Conservation (phyloP, 2,797 vertebrate species). For the Leptoclinus maculatus region DNA sequence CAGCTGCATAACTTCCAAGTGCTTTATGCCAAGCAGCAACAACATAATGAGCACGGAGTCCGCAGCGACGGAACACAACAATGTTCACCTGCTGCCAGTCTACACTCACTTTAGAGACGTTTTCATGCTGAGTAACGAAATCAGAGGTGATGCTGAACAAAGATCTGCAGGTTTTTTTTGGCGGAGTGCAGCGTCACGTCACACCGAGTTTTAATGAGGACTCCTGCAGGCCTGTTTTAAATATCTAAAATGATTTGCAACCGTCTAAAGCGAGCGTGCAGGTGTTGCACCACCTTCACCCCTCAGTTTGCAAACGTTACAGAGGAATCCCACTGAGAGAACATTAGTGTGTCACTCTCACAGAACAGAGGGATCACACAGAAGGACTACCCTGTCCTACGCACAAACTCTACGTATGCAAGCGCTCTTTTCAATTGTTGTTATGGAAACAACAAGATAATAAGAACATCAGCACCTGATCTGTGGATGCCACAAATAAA, state of each 20-base stretch:
- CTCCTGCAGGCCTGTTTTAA: constrained; percentile 38
- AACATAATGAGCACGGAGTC: constrained; percentile 39
- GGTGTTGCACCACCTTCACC: constrained; percentile 11
- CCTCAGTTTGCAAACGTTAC: constrained; percentile 33
- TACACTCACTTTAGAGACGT: background rate
- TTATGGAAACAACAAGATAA: background rate
- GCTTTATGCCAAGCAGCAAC: constrained; percentile 33
- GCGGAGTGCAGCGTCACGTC: constrained; percentile 7
- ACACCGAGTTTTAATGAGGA: constrained; percentile 55
- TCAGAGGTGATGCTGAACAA: constrained; percentile 3
- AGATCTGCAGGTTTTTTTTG: background rate
- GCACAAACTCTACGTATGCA: background rate
- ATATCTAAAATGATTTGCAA: constrained; percentile 29
- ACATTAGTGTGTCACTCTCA: constrained; percentile 21
- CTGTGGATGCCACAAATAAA: background rate
- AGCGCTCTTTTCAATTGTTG: background rate
- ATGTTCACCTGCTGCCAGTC: constrained; percentile 10
- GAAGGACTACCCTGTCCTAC: background rate
- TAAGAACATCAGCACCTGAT: background rate
- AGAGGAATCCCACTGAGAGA: constrained; percentile 37
- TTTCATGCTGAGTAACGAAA: background rate
- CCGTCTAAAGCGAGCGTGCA: constrained; percentile 7
- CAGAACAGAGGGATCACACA: constrained; percentile 15
- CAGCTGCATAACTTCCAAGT: constrained; percentile 5
- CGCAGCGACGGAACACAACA: background rate